Conservation (phyloP, 1,140 invertebrate genomes). For the Hylaeus anthracinus region DNA sequence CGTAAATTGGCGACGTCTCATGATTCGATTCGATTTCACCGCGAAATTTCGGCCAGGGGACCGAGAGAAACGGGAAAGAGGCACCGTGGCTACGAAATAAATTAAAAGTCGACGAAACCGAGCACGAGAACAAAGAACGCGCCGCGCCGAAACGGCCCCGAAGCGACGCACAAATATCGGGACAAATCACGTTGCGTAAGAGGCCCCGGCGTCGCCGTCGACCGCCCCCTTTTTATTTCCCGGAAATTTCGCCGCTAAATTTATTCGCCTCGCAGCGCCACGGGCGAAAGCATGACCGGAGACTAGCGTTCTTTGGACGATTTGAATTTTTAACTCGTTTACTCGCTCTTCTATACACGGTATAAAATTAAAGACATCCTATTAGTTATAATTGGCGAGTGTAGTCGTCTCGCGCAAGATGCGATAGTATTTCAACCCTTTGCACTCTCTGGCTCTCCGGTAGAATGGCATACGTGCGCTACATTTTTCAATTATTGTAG, state of each 20-base stretch:
- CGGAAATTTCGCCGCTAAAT: constrained; percentile 59
- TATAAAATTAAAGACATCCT: neutral
- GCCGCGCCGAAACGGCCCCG: neutral
- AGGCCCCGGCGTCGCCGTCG: constrained; percentile 15
- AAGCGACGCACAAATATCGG: constrained; percentile 54
- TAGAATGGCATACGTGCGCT: too few species aligned
- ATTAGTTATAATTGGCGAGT: too few species aligned
- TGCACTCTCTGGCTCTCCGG: too few species aligned
- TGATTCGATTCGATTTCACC: constrained; percentile 37
- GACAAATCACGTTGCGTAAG: constrained; percentile 75
- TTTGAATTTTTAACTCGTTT: neutral
- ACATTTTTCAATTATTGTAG: too few species aligned
- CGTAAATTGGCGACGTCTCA: constrained; percentile 27
- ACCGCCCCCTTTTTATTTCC: constrained; percentile 65
- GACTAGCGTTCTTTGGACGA: neutral
- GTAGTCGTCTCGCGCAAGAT: too few species aligned
- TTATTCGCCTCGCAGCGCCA: constrained; percentile 51
- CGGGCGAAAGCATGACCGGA: constrained; percentile 40
- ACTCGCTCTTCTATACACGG: neutral
- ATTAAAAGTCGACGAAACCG: constrained; percentile 51
- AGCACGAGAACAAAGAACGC: constrained; percentile 48
- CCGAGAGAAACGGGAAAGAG: constrained; percentile 19
- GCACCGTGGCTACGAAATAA: constrained; percentile 33
- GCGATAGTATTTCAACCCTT: too few species aligned
- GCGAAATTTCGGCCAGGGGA: constrained; percentile 26